Base-by-base conservation (phyloP, 2,797 vertebrate species). In the Molossus molossus region DNA sequence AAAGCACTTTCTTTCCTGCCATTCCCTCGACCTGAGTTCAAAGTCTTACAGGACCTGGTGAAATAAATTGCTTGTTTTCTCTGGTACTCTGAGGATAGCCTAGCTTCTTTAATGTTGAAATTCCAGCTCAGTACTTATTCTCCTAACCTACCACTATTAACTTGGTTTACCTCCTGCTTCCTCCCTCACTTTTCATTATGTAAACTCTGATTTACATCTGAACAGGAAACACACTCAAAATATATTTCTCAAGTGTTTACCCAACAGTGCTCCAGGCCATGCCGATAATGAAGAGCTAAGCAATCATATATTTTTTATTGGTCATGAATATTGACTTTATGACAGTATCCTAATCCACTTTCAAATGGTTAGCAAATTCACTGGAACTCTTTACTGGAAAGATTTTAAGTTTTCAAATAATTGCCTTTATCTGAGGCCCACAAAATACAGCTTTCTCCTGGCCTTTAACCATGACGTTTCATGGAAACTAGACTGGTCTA, bases 171-270 rank as follows among this genome's bases (percentile, higher is more conserved):
- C 20, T 92, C 5, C 25, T 85, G 11, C 14, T 9, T 87, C 8
- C 6, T 85, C 50, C 18, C n/a, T 95, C 37, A 55, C 8, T 81
- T 37, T 33, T 70, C 69, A 81, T 62, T 87, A 53, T 58, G 53
- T 65, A 93, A 96, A 92, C 37, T 76, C 65, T 90, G 91, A 96
- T 96, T 96, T 91, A 65, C 69, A 95, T 96, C 62, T 95, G 75
- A 97, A 87, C 81, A 95, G 91, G 91, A 96, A 97, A 79, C 13
- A 80, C 18, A 93, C 48, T 88, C 85, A 76, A 65, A 95, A 82
- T 79, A 77, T 57, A 95, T 79, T 84, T 50, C 18, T 94, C 55
- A 90, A 82, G 29, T 94, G 55, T 96, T 94, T 92, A 86, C 75
- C 64, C 62, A 69, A 21, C 20, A 60, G 6, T 90, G 58, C 90